These are phyloP conservation scores for Sepioteuthis lessoniana DNA, from an alignment of 2,888 invertebrate genomes.

Conservation along the genomic window DNA sequence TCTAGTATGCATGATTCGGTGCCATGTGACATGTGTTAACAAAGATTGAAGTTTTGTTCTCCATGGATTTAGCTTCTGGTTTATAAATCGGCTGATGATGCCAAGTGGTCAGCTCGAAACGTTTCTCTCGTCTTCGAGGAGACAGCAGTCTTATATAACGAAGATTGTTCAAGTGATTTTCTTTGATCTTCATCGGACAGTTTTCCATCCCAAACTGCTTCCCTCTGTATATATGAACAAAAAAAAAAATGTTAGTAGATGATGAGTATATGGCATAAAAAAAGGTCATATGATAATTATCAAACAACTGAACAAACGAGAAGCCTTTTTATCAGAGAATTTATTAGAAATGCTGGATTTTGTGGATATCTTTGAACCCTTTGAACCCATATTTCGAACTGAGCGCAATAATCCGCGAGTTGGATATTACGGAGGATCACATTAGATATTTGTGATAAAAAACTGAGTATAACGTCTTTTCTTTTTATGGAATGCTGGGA, in stretches of 20 bases:
- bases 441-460: too few relatives aligned
- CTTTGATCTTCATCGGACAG: not conserved
- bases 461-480: too few relatives aligned
- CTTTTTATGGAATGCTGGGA: too few relatives aligned
- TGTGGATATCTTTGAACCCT: too few relatives aligned
- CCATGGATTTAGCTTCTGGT: not conserved
- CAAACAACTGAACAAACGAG: too few relatives aligned
- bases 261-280: not conserved
- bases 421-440: too few relatives aligned
- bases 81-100: not conserved
- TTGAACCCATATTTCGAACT: too few relatives aligned
- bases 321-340: too few relatives aligned
- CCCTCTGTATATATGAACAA: not conserved
- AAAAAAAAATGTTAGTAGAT: not conserved
- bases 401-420: too few relatives aligned
- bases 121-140: not conserved
- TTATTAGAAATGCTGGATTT: too few relatives aligned
- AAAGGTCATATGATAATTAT: too few relatives aligned
- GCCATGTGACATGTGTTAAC: not conserved
- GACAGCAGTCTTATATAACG: not conserved
- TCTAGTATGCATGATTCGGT: not conserved
- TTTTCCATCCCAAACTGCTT: slow-evolving; percentile 12
- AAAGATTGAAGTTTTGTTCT: not conserved
- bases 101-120: not conserved
- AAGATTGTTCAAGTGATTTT: not conserved